Evolutionary conservation across 2,113 vertebrate species (phyloP).

Genomic region (Nematolebias whitei): DNA sequence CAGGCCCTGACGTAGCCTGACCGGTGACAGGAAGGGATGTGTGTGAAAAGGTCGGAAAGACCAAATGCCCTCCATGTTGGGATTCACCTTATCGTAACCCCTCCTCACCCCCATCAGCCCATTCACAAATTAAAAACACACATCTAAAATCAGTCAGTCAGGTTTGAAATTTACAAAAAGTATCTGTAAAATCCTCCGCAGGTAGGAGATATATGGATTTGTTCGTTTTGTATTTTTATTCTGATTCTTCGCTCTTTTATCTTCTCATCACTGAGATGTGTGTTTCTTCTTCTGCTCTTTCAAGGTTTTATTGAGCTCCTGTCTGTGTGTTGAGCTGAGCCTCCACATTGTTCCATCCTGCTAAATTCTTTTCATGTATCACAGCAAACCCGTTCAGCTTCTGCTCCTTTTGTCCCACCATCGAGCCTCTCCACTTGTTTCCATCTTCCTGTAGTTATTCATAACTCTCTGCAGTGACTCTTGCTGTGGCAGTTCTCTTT

Average conservation of each 20-base stretch:
- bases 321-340: constrained; percentile 35
- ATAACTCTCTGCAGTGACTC: constrained; percentile 39
- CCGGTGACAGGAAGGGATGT: constrained; percentile 25
- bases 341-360: constrained; percentile 61
- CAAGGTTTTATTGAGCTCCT: constrained; percentile 30
- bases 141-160: not conserved
- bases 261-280: constrained; percentile 15
- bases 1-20: constrained; percentile 44
- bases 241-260: not conserved
- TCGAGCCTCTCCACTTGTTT: constrained; percentile 54
- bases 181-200: no score
- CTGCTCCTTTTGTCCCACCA: constrained; percentile 48
- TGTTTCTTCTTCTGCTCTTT: constrained; percentile 32
- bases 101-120: no score
- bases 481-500: constrained; percentile 17
- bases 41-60: constrained; percentile 33
- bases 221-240: not conserved
- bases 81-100: constrained; percentile 21
- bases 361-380: constrained; percentile 21
- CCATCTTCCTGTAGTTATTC: constrained; percentile 63
- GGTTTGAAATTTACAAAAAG: no score
- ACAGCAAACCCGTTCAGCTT: constrained; percentile 33
- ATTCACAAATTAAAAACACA: not conserved
- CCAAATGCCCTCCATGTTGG: constrained; percentile 4
- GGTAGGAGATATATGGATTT: no score